These are phyloP conservation scores for Erebia epiphron DNA, from an alignment of 2,888 invertebrate species.

Conservation along the genomic window DNA sequence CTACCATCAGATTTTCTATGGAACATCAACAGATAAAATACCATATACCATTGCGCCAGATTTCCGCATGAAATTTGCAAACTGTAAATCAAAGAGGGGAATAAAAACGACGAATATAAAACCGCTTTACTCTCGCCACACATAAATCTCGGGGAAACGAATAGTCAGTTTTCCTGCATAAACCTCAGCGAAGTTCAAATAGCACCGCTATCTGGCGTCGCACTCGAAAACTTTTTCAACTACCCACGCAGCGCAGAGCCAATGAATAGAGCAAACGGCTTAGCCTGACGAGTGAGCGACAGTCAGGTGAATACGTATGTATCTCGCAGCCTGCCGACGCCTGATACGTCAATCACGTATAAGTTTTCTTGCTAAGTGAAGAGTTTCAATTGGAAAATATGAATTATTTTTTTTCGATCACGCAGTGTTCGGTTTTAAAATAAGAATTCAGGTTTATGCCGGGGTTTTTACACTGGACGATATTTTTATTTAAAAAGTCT, in stretches of 20 bases:
- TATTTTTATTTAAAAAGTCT: no score
- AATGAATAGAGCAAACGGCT: constrained; percentile 55
- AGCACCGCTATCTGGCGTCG: constrained; percentile 58
- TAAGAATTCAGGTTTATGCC: not conserved
- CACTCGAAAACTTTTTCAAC: constrained; percentile 72
- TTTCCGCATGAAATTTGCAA: constrained; percentile 9
- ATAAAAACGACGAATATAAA: constrained; percentile 22
- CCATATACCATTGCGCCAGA: not conserved
- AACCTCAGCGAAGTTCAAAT: constrained; percentile 50
- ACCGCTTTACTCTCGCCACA: constrained; percentile 21
- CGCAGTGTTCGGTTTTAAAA: constrained; percentile 13
- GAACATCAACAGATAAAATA: not conserved
- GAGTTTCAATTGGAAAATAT: constrained; percentile 33
- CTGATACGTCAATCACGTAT: constrained; percentile 73
- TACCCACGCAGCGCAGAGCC: constrained; percentile 48
- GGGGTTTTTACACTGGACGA: no score
- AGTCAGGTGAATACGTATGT: constrained; percentile 59
- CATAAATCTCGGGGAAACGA: constrained; percentile 35
- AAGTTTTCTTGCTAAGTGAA: constrained; percentile 59
- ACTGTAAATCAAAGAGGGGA: constrained; percentile 16
- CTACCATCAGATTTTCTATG: not conserved
- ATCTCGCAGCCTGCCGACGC: constrained; percentile 60
- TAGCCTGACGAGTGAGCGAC: constrained; percentile 66
- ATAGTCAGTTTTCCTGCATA: constrained; percentile 38
- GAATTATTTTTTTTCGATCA: constrained; percentile 26